Evolutionary conservation across 2,113 vertebrate genomes (phyloP).

Genomic region (Psephotus haematonotus): DNA sequence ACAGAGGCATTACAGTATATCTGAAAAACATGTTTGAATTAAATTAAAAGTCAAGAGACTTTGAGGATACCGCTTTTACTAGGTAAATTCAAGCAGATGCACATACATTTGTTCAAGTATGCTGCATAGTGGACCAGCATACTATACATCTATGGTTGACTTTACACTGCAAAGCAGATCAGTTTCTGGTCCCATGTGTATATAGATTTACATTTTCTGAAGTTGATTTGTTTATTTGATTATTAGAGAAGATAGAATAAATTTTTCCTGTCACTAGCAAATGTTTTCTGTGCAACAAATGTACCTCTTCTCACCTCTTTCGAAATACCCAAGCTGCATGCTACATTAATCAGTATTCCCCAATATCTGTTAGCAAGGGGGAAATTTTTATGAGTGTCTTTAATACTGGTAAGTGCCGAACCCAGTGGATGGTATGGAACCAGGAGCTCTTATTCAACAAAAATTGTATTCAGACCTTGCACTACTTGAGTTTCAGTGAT

Average conservation of each 20-base stretch:
- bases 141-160: background rate
- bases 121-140: background rate
- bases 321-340: background rate
- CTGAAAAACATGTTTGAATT: background rate
- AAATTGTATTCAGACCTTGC: background rate
- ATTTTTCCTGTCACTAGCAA: background rate
- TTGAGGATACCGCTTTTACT: background rate
- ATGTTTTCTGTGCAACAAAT: background rate
- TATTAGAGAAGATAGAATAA: background rate
- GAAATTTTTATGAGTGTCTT: background rate
- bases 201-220: background rate
- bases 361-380: background rate
- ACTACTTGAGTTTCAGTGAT: background rate
- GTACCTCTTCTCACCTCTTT: background rate
- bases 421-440: background rate
- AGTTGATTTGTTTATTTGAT: background rate
- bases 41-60: background rate
- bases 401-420: background rate
- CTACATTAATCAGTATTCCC: background rate
- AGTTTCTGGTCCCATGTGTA: background rate
- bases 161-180: background rate
- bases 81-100: background rate
- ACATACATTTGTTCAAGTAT: background rate
- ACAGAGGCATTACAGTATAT: background rate
- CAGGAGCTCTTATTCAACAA: background rate